These are phyloP conservation scores for Digitonthophagus gazella DNA, from an alignment of 2,888 invertebrate genomes.

Conservation along the genomic window DNA sequence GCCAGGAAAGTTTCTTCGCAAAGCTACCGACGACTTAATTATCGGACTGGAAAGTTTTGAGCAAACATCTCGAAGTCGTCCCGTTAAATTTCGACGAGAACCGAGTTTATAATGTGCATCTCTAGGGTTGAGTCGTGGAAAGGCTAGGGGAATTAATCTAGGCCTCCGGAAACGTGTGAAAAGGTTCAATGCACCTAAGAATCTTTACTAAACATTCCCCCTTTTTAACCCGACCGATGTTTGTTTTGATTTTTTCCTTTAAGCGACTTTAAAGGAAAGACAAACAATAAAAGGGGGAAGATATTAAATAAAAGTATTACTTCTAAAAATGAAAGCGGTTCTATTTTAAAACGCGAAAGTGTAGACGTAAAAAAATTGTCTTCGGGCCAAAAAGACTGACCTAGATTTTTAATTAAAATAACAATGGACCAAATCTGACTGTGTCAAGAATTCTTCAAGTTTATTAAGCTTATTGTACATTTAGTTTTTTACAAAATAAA, in stretches of 20 bases:
- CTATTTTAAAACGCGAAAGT: background rate
- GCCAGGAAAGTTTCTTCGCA: background rate
- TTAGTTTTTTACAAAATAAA: no score
- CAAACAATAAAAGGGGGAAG: background rate
- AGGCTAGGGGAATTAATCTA: background rate
- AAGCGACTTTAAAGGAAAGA: background rate
- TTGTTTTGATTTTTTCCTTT: background rate
- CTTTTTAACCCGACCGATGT: background rate
- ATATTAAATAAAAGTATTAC: background rate
- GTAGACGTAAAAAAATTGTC: background rate
- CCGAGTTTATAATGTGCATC: background rate
- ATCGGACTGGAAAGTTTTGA: background rate
- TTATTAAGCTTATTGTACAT: background rate
- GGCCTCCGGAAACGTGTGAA: no score
- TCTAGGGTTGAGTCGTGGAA: background rate
- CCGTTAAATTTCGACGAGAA: background rate
- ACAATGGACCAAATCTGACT: background rate
- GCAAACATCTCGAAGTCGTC: background rate
- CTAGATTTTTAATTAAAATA: constrained; percentile 7
- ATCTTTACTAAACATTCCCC: background rate
- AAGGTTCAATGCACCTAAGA: background rate
- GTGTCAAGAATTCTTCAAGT: background rate
- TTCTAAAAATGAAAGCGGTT: background rate
- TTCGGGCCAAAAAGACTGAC: background rate
- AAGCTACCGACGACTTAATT: background rate